Base-by-base conservation (phyloP, 2,888 invertebrate species). In the Meteorus cinctellus region DNA sequence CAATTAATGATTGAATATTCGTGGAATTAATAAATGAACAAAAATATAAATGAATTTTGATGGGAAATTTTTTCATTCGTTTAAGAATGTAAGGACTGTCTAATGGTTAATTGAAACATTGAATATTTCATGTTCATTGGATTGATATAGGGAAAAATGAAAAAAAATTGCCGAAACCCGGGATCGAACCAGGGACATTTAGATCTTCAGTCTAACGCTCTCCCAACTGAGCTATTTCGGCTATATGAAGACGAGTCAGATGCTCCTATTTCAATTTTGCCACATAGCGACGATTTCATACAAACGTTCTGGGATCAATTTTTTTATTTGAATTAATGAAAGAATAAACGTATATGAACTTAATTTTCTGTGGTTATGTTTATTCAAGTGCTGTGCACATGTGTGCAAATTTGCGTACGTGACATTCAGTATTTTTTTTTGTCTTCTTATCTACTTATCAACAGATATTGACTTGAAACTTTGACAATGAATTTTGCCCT, bases 221-320 rank as follows among this genome's bases (percentile, higher is more conserved):
- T 82, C 79, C 80, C 82, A 82, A 76, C 78, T 81, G 80, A 82
- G 80, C 80, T 81, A 81, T 80, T 82, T 81, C 81, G 81, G 81
- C 79, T 10, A 36, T 19, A 10, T 16, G 6, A 1, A 14, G 0
- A 2, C 0, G 12, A 4, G 2, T 16, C 45, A 12, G 45, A 12
- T 41, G 8, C 24, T 51, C 24, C 19, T 12, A 73, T 48, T 31
- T 48, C 29, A 41, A 48, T n/a, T 14, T 16, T 48, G 48, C 10
- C 48, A 16, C 5, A 8, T 41, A 16, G 2, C 24, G n/a, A 34
- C 8, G 8, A 34, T 8, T 34, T 27, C 4, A 27, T 27, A n/a
- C 2, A 16, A 16, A 4, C 48, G n/a, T 14, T n/a, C 4, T 0
- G 4, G 2, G 4, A n/a, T 2, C 0, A 48, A 48, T n/a, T 48